Base-by-base conservation (phyloP, 2,888 invertebrate species). In the Dastarcus helophoroides region DNA sequence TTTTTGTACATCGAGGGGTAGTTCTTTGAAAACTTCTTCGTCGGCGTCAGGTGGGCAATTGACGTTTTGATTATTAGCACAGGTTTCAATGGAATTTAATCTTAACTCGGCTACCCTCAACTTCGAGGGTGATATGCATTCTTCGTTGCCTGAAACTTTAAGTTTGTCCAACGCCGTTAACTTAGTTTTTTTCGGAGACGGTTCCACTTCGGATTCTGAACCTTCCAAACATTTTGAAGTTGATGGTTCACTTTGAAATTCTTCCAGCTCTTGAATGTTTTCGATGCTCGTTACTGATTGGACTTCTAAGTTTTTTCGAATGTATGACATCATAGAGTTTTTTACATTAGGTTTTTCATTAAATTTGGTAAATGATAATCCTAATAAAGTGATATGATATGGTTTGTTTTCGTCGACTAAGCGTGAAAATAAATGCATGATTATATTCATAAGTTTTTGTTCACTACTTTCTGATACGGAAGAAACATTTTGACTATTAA, bases 311-410 rank as follows among this genome's bases (percentile, higher is more conserved):
- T 82, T 78, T 56, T 79, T 81, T 55, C 77, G 72, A 29, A 84
- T 63, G 51, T 79, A 83, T 36, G 77, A 79, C 4, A 79, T 75
- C 44, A 84, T 78, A 8, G 80, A 79, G 46, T 77, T 71, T 40
- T 73, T 69, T 2, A 79, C 78, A 3, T 69, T 71, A 54, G 73
- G 73, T 35, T 74, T 67, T 44, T 79, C 82, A 46, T 77, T 76
- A 51, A 85, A 84, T 57, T 84, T 84, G 2, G 81, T 80, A 54
- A 84, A 84, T 11, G 82, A 79, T 48, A 84, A 63, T n/a, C 84
- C 85, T 35, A 85, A 65, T 31, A 84, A 61, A 1, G 83, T 84
- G 46, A 85, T 73, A 59, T 82, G 82, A 62, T 81, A 85, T 39
- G 80, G 78, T 61, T 77, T 76, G 14, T 70, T 67, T 41, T 77